Base-by-base conservation (phyloP, 1,140 invertebrate genomes). In the Drosophila serrata region DNA sequence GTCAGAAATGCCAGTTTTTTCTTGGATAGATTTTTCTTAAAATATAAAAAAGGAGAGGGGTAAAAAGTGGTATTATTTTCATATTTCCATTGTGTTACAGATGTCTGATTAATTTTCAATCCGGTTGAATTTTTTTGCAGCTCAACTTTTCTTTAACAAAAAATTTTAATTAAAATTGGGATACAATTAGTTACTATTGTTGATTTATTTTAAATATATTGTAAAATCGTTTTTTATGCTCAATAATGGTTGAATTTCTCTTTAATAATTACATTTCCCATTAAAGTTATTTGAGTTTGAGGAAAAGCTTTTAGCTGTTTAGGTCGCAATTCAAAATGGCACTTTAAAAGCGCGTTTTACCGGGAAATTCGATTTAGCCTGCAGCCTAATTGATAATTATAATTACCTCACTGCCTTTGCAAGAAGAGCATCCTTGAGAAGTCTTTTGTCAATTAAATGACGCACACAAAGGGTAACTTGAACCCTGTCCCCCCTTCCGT, bases 191-290 rank as follows among this genome's bases (percentile, higher is more conserved):
- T 6, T 42, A 29, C 12, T 13, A 48, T 29, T 46, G 49, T 69
- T 39, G 64, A n/a, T n/a, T 17, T 49, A 22, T n/a, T 12, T 81
- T 70, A 75, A 82, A 82, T 75, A 39, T 75, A 53, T 35, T 7
- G 31, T 31, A 45, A 39, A 22, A 68, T 27, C 27, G 57, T 22
- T 55, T 53, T 8, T 58, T 12, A 22, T 6, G 39, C 31, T 15
- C 6, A 33, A 33, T 13, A 7, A 13, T 27, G 40, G 9, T 6
- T 0, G 12, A 29, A 51, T 67, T 65, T 73, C 19, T 37, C 22
- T 51, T 42, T 11, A 42, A 19, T n/a, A n/a, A n/a, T n/a, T n/a
- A n/a, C n/a, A n/a, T n/a, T n/a, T n/a, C n/a, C n/a, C n/a, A n/a
- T n/a, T n/a, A n/a, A n/a, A n/a, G n/a, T n/a, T n/a, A n/a, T n/a